Base-by-base conservation (phyloP, 2,888 invertebrate genomes). In the Pimpla rufipes region DNA sequence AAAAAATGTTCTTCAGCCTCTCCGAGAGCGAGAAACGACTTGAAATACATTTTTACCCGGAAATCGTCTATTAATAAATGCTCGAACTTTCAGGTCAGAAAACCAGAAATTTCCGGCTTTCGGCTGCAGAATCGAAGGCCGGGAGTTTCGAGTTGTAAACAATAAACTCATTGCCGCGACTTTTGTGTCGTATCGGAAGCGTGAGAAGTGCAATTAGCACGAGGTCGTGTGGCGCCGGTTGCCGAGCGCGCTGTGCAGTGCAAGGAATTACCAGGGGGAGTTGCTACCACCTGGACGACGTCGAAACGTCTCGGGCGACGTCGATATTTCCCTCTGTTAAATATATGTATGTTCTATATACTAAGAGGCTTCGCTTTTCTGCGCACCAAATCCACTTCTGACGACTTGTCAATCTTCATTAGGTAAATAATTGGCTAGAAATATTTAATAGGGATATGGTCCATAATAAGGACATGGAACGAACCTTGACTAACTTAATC, bases 271-370 rank as follows among this genome's bases (percentile, higher is more conserved):
- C 10, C 52, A n/a, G 52, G 52, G 18, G 23, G 23, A 55, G 57
- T 11, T 1, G n/a, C 29, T n/a, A 57, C 29, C n/a, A 57, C 29
- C 35, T 29, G 35, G 35, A 10, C 21, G 8, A 7, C 10, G n/a
- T n/a, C n/a, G n/a, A n/a, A 52, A 57, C 57, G n/a, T 57, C n/a
- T 23, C 57, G 18, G 21, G 13, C 52, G 52, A 52, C 23, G 21
- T 55, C 55, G 55, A 55, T 55, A 55, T 55, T 55, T 21, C 8
- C 16, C 10, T 8, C 11, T 18, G 4, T 5, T 7, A 7, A 21
- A 52, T 52, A 52, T 59, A 59, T 59, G 5, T 55, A 11, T 11
- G 23, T 11, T 10, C 23, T 55, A 47, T 3, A n/a, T 2, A n/a
- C 47, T 13, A 13, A n/a, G n/a, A n/a, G n/a, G n/a, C n/a, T n/a